These are phyloP conservation scores for Todus mexicanus DNA, from an alignment of 2,797 vertebrate species.

Conservation along the genomic window DNA sequence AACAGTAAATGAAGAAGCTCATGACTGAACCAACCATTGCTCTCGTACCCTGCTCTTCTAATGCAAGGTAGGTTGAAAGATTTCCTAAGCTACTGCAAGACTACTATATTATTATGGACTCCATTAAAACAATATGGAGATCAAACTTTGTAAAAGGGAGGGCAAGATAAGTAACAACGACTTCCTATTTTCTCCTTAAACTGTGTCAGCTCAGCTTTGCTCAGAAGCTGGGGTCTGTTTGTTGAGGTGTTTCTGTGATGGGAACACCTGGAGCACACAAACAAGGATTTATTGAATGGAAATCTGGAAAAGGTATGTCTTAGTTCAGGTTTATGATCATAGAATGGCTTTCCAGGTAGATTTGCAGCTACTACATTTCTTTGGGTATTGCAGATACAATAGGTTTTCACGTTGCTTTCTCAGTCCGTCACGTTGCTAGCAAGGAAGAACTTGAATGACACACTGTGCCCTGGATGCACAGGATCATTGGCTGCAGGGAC, in stretches of 20 bases:
- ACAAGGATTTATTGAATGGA: background rate
- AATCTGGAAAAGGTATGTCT: background rate
- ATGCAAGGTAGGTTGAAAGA: background rate
- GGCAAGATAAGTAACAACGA: background rate
- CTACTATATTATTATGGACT: background rate
- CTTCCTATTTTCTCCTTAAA: background rate
- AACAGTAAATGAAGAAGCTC: background rate
- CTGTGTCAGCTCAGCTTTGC: background rate
- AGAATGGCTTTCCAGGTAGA: background rate
- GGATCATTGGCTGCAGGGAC: slow-evolving; percentile 30
- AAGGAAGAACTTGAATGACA: background rate
- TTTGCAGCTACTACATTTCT: background rate
- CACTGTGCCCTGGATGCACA: background rate
- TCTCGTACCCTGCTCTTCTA: background rate
- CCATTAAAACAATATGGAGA: background rate
- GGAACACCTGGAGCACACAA: background rate
- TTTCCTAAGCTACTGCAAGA: background rate
- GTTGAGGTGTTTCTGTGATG: background rate
- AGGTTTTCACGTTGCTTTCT: background rate
- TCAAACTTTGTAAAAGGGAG: background rate
- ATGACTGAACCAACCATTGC: background rate
- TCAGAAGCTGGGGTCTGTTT: background rate
- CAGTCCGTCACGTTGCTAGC: background rate
- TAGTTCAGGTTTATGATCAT: background rate
- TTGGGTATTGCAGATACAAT: background rate